Base-by-base conservation (phyloP, 2,888 invertebrate species). In the Hirtodrosophila alboralis region DNA sequence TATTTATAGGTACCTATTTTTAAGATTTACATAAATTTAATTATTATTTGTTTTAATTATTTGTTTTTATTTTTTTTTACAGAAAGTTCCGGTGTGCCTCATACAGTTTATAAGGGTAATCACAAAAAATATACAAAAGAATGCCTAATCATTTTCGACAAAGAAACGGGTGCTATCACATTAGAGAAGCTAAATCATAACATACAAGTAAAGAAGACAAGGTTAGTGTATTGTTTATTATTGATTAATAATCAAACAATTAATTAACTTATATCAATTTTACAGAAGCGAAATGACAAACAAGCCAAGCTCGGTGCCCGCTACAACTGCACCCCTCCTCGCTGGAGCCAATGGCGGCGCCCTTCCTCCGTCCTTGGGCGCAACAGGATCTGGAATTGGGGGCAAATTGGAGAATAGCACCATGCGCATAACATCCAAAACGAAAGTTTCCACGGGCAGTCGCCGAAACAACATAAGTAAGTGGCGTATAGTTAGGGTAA, bases 91-190 rank as follows among this genome's bases (percentile, higher is more conserved):
- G 97, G 97, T 43, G 95, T 95, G 64, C 95, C 96, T 57, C 96
- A 97, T 88, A 98, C 98, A 54, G 96, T 98, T 79, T 98, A 97
- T 91, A 97, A 97, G 92, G 98, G 98, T 65, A 97, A 96, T 87
- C 96, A 97, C 90, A 93, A 95, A 89, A 96, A 97, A 48, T 96
- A 96, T 90, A 89, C 90, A 80, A 94, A 95, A 66, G 98, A 98
- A 92, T 98, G 98, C 91, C 96, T 99, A 66, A 93, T 98, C 48
- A 96, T 98, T 73, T 96, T 97, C 81, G 97, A 98, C 91, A 94
- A 95, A 89, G 93, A 93, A 75, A 98, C 98, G 8, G 98, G 98
- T 58, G 96, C 97, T 91, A 95, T 98, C 85, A 97, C 96, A 38
- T 91, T 99, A 84, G 98, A 98, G 91, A 96, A 95, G 91, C 93